Evolutionary conservation across 92 coral and sea anemone genomes (phyloP), one percentile per base, ranked within the genome.

Genomic region (Zoanthus gigantus): DNA sequence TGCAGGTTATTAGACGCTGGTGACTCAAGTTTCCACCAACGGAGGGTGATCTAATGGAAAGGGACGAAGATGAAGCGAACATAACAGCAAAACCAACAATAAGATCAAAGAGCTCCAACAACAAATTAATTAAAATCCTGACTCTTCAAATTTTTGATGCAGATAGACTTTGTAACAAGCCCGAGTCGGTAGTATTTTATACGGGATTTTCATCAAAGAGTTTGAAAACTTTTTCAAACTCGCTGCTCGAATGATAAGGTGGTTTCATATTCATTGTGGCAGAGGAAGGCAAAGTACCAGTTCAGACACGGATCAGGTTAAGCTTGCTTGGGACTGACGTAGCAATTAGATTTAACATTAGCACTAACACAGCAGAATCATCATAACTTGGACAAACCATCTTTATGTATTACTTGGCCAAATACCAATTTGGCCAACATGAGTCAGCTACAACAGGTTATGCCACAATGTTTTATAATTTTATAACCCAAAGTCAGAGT

Each of bases 371-470:
- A 50, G 54, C 10, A 50, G 54, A 50, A 50, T 50, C 54, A 50
- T 50, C 54, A 50, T 50, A 50, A 50, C 54, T 50, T 50, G 54
- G 54, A 10, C 54, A 50, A 50, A 50, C 10, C 10, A 5, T 10
- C 54, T 50, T 50, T 50, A 50, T 50, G 54, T 50, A 6, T 50
- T 50, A 50, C 54, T 50, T 50, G 54, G 54, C 54, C 54, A 50
- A 50, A 58, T 88, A 42, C 90, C 90, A 28, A 88, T 79, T 69
- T 87, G 86, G 86, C 90, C 90, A 48, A 77, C 90, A 60, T 63
- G 65, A 45, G 82, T 73, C 90, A 78, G 75, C 32, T 87, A 78
- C 72, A 42, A 32, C 31, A 79, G 42, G 65, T 56, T 30, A 65
- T 87, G 85, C 90, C 85, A 29, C 57, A 63, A 17, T 77, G 76